Conservation (phyloP, 2,113 vertebrate species). For the Butastur rufipennis region DNA sequence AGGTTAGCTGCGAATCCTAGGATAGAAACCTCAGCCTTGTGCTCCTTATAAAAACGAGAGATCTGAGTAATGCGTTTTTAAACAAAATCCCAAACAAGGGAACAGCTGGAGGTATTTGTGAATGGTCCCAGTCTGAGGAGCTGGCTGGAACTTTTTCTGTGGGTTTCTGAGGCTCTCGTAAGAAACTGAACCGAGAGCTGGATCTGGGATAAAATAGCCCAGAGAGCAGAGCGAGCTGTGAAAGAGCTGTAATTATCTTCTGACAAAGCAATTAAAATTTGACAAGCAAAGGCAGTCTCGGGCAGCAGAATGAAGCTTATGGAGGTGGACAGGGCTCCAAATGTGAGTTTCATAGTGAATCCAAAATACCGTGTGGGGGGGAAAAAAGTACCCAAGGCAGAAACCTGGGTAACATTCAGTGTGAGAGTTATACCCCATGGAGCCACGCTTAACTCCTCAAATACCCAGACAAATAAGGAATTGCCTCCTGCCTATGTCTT, state of each 20-base stretch:
- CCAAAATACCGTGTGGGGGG: neutral
- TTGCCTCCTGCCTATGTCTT: neutral
- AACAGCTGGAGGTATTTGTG: neutral
- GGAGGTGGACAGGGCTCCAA: neutral
- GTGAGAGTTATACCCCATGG: neutral
- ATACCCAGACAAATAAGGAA: neutral
- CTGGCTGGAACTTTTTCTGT: neutral
- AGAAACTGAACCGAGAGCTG: neutral
- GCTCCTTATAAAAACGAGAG: neutral
- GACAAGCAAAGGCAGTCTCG: neutral
- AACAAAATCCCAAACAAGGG: neutral
- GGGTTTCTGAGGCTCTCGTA: neutral
- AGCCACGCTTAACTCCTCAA: rapidly evolving
- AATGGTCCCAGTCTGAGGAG: neutral
- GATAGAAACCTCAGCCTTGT: neutral
- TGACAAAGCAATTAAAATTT: slow-evolving; percentile 34
- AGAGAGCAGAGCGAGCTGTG: neutral
- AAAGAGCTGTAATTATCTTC: neutral
- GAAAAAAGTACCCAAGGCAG: rapidly evolving
- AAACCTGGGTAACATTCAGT: neutral
- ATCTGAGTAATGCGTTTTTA: neutral
- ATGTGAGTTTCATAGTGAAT: neutral
- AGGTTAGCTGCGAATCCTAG: neutral
- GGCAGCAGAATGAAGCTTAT: neutral
- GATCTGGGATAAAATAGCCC: neutral